Evolutionary conservation across 1,140 invertebrate genomes (phyloP).

Genomic region (Tribolium madens): DNA sequence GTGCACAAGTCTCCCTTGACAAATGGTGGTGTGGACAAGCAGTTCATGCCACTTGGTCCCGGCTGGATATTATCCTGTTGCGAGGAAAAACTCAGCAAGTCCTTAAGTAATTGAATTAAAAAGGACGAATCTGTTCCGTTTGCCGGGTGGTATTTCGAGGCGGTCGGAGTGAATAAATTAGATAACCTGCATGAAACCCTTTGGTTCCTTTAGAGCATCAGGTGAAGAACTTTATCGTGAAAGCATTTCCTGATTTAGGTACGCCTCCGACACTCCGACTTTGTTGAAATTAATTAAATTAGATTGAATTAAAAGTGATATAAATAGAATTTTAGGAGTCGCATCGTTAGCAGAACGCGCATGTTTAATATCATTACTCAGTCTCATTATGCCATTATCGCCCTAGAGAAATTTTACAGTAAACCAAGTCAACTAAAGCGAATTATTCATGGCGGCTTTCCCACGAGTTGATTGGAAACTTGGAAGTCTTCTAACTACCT

Average conservation of each 20-base stretch:
- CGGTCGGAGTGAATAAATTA: slow-evolving; percentile 13
- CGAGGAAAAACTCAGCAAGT: not conserved
- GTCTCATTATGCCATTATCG: slow-evolving; percentile 43
- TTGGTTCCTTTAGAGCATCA: slow-evolving; percentile 7
- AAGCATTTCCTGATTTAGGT: slow-evolving; percentile 32
- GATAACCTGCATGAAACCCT: slow-evolving; percentile 8
- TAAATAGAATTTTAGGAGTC: slow-evolving; percentile 37
- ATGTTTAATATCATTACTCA: slow-evolving; percentile 44
- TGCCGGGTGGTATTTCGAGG: not conserved
- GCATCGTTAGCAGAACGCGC: slow-evolving; percentile 25
- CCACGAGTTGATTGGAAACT: slow-evolving; percentile 45
- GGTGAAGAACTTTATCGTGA: slow-evolving; percentile 12
- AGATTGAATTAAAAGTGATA: slow-evolving; percentile 35
- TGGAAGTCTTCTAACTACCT: slow-evolving; percentile 45
- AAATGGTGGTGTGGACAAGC: slow-evolving; percentile 40
- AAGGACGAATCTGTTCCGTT: not conserved
- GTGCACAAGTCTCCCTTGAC: slow-evolving; percentile 30
- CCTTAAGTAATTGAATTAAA: slow-evolving; percentile 20
- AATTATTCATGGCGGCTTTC: slow-evolving; percentile 46
- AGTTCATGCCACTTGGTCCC: not conserved
- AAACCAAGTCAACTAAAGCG: slow-evolving; percentile 42
- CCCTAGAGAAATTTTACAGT: slow-evolving; percentile 44
- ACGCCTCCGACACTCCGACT: not conserved
- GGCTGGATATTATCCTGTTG: slow-evolving; percentile 8
- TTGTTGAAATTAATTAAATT: slow-evolving; percentile 41